Evolutionary conservation across 2,113 vertebrate species (phyloP).

Genomic region (Sander vitreus): DNA sequence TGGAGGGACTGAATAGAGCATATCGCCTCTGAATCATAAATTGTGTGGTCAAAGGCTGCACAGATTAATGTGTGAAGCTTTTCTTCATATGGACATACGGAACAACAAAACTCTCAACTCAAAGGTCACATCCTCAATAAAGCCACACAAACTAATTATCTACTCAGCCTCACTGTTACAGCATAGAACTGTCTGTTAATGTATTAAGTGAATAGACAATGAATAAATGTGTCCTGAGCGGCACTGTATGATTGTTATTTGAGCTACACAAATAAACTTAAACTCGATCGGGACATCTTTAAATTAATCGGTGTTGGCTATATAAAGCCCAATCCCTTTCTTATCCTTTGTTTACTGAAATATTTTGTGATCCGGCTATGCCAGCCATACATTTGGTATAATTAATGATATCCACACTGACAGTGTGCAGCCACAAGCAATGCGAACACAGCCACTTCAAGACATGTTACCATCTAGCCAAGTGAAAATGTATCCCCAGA

Average conservation of each 20-base stretch:
- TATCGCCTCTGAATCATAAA: background rate
- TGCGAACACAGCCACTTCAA: background rate
- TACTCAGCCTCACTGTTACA: conserved; percentile 8
- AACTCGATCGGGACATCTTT: conserved; percentile 3
- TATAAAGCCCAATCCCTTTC: conserved; percentile 1
- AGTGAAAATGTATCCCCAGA: background rate
- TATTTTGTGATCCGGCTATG: background rate
- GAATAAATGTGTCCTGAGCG: background rate
- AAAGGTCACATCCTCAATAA: conserved; percentile 37
- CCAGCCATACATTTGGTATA: conserved; percentile 4
- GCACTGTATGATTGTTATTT: background rate
- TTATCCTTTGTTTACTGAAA: conserved; percentile 9
- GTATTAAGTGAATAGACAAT: background rate
- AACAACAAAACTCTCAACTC: background rate
- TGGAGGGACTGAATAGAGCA: no score
- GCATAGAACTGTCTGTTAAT: background rate
- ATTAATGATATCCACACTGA: conserved; percentile 8
- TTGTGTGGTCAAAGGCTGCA: background rate
- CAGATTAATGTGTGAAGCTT: background rate
- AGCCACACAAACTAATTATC: conserved; percentile 31
- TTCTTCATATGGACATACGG: background rate
- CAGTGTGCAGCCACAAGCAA: background rate
- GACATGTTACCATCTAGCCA: background rate
- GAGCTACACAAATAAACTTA: conserved; percentile 10
- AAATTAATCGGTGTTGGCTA: background rate